A percentile compares a stretch with the other conserved stretches of the same genome.
Evolutionary conservation across 2,888 invertebrate species (phyloP).

Genomic region (Miltochrista miniata): DNA sequence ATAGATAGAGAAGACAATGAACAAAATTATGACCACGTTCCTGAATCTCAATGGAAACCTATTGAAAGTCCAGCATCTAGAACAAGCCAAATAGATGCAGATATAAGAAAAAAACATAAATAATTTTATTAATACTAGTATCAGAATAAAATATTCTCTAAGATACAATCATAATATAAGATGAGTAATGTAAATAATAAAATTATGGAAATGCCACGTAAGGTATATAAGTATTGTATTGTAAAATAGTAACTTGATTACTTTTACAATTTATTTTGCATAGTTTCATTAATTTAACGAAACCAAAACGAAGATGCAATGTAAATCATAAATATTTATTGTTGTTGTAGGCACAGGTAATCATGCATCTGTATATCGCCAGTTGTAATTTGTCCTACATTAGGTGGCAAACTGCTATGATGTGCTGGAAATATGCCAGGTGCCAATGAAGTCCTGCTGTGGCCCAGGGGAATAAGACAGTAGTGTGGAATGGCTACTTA

Average conservation of each 20-base stretch:
- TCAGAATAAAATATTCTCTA: no score
- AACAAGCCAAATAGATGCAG: constrained; percentile 44
- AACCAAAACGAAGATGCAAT: constrained; percentile 72
- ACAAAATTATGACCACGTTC: constrained; percentile 49
- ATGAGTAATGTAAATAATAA: constrained; percentile 9
- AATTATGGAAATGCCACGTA: constrained; percentile 20
- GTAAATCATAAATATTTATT: constrained; percentile 45
- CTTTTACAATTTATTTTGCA: constrained; percentile 16
- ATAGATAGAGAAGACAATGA: constrained; percentile 72
- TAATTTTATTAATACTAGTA: not conserved
- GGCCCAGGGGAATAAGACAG: no score
- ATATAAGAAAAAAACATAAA: constrained; percentile 34
- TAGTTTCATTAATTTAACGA: constrained; percentile 44
- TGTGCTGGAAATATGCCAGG: not conserved
- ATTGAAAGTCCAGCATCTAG: constrained; percentile 63
- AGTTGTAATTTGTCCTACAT: no score
- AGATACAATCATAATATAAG: no score
- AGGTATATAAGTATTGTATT: constrained; percentile 10
- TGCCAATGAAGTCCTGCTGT: no score
- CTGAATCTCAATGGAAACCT: constrained; percentile 79
- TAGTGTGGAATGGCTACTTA: no score
- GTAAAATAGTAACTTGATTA: not conserved
- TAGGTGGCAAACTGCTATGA: not conserved
- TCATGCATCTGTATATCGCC: not conserved
- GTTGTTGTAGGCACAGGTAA: constrained; percentile 22